Base-by-base conservation (phyloP, 2,888 invertebrate species). In the Lacanobia wlatinum region DNA sequence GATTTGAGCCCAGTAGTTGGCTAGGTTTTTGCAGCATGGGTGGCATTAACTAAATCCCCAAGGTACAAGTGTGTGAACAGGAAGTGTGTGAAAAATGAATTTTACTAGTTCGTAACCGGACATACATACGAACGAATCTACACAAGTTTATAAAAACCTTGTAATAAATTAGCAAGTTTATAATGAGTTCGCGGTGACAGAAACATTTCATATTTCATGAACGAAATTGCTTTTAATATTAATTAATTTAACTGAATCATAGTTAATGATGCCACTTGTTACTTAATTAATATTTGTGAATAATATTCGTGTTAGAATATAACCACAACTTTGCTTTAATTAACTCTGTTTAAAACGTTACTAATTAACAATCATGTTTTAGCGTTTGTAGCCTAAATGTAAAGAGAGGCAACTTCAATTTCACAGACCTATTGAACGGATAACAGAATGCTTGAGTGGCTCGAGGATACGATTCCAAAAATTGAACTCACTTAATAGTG, bases 181-280 rank as follows among this genome's bases (percentile, higher is more conserved):
- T 28, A 12, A 5, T 7, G 28, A 67, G n/a, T 69, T 74, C 40
- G 28, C 38, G 52, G 21, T 53, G 18, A 48, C 21, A 50, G 40
- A 53, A 56, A 62, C 18, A 65, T 71, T 71, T 28, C 21, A 56
- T 65, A 65, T 21, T 59, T n/a, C 58, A 18, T 14, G 46, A 61
- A 53, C 53, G 10, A 2, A 70, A 71, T 40, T 21, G 18, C 46
- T 53, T 23, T 10, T 23, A 34, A 52, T 59, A 59, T 69, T 70
- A 59, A 59, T 34, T 40, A 18, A 71, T 64, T 38, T 62, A 62
- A 60, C 9, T 71, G 56, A 50, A 56, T 70, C 60, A 71, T 28
- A 76, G 12, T 71, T 76, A 62, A 65, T 62, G 40, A 71, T 46
- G 28, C 46, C 50, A 60, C 23, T 40, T 73, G 48, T 50, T n/a